Percentiles rank a stretch among this genome's conserved stretches.
Conservation (phyloP, 2,888 invertebrate species). For the Cataglyphis cursor region DNA sequence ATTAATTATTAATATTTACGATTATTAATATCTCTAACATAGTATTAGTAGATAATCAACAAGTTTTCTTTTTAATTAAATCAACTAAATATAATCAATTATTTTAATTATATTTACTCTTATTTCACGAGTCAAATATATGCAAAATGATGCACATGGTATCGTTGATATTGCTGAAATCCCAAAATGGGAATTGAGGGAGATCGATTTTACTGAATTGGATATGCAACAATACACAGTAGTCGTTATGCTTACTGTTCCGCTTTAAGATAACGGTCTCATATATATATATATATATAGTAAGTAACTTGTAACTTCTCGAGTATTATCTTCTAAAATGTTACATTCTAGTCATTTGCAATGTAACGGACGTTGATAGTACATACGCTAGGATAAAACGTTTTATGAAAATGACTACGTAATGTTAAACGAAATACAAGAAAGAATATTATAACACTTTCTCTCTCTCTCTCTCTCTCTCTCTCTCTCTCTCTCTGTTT, state of each 20-base stretch:
- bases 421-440: conserved; percentile 34
- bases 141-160: not conserved
- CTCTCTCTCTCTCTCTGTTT: not conserved
- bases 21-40: no score
- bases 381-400: conserved; percentile 15
- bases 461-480: not conserved
- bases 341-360: conserved; percentile 27
- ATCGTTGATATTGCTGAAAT: not conserved
- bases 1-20: no score
- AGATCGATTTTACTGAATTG: conserved; percentile 31
- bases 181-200: conserved; percentile 38
- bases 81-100: not conserved
- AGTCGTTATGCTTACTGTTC: conserved; percentile 34
- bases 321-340: conserved; percentile 27
- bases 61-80: not conserved
- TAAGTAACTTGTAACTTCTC: conserved; percentile 3
- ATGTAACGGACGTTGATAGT: conserved; percentile 16
- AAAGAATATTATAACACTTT: conserved; percentile 19
- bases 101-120: conserved; percentile 13
- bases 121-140: conserved; percentile 6
- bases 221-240: conserved; percentile 25
- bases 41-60: not conserved
- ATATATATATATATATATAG: no score
- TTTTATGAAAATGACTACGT: conserved; percentile 40
- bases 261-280: conserved; percentile 32